Evolutionary conservation across 2,113 vertebrate species (phyloP).

Genomic region (Nothocercus nigrocapillus): DNA sequence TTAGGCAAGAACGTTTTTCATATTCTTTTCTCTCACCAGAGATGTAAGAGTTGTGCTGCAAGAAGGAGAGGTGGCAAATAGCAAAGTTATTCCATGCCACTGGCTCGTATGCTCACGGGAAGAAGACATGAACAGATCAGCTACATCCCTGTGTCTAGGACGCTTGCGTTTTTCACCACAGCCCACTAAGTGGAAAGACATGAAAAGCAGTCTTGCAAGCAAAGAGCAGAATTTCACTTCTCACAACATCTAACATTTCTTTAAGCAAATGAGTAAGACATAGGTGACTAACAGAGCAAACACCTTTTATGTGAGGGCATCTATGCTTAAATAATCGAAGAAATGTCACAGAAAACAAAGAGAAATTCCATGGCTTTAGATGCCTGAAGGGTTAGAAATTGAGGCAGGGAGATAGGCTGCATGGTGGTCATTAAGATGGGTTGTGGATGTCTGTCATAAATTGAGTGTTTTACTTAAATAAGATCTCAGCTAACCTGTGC

Average conservation of each 20-base stretch:
- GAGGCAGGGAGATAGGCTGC: background rate
- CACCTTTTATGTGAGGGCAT: background rate
- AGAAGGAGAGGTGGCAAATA: background rate
- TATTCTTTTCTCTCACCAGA: background rate
- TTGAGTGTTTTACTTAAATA: background rate
- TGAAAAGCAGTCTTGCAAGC: background rate
- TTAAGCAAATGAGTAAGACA: no score
- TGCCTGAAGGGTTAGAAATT: background rate
- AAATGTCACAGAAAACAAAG: background rate
- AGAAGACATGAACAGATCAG: background rate
- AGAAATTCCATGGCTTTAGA: background rate
- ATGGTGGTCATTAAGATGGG: background rate
- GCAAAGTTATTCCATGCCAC: background rate
- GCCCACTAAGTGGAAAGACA: background rate
- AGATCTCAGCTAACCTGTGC: background rate
- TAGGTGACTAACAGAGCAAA: no score
- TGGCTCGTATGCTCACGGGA: background rate
- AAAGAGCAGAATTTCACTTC: background rate
- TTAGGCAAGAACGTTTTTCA: background rate
- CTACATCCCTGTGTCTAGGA: background rate
- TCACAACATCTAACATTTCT: background rate
- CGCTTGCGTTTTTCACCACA: background rate
- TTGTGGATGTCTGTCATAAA: background rate
- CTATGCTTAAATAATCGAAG: background rate
- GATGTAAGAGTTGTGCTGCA: accelerated